Evolutionary conservation across 2,113 vertebrate genomes (phyloP), one percentile per base, ranked within the genome.

Genomic region (Rhinolophus sinicus): DNA sequence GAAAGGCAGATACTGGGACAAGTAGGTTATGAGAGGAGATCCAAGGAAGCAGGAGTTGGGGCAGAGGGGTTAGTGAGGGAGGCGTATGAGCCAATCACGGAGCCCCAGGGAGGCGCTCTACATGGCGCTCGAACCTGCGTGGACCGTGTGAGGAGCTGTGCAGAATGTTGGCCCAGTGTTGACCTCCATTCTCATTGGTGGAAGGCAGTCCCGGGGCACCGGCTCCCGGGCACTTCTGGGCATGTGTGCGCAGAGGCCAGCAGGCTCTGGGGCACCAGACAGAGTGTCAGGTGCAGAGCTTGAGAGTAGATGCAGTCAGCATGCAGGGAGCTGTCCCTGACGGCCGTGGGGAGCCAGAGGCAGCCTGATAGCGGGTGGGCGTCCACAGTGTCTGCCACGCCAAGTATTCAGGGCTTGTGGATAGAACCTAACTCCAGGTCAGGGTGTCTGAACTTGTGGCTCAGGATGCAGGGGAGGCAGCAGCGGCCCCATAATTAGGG

Each of bases 331-430:
- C 15, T 3, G 56, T 30, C 50, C 15, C 26, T 9, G 47, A 22
- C 4, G 6, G 38, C 35, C 1, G 0, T 1, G 1, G 40, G 58
- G 56, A 83, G 0, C 82, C 38, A 2, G 38, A 44, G 87, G 30
- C 1, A 8, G 50, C 40, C 13, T 24, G 22, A 10, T 6, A 12
- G 8, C 0, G 2, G 44, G 14, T 0, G 44, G 76, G 40, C 7
- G 2, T 8, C 72, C 54, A 56, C 12, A 21, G 30, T 40, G 15
- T 13, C 60, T 47, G 70, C 70, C 24, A 22, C 2, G 3, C 28
- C 47, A 33, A 5, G 7, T 10, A 12, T 3, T n/a, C 77, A 40
- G 28, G 70, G 30, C 26, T 58, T 33, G 15, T 22, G n/a, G 22
- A 2, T 33, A 86, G 24, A 19, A n/a, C 18, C 72, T 67, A 54